Evolutionary conservation across 2,888 invertebrate genomes (phyloP).

Genomic region (Ormia ochracea): DNA sequence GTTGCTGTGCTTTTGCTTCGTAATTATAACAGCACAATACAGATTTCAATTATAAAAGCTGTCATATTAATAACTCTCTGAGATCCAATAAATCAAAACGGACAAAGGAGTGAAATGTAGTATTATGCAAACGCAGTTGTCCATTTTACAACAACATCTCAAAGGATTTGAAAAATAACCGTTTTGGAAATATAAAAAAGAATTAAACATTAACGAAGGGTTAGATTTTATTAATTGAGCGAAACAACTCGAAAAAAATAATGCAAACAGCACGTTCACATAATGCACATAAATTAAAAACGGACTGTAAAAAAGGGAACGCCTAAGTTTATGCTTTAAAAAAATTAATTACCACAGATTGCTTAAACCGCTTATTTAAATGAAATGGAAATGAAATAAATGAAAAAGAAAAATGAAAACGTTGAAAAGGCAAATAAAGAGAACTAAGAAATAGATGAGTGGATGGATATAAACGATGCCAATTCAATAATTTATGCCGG

Average conservation of each 20-base stretch:
- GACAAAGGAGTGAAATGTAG: constrained; percentile 30
- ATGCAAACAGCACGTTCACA: neutral
- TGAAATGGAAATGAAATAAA: constrained; percentile 20
- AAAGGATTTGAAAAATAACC: neutral
- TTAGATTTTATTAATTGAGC: constrained; percentile 36
- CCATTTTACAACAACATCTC: neutral
- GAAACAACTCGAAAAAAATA: constrained; percentile 1
- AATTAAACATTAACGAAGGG: constrained; percentile 7
- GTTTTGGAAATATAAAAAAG: neutral
- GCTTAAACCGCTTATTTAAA: constrained; percentile 53
- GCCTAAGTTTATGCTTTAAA: constrained; percentile 68
- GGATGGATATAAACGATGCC: constrained; percentile 63
- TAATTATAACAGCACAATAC: constrained; percentile 40
- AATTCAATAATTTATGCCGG: constrained; percentile 73
- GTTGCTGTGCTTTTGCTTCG: constrained; percentile 29
- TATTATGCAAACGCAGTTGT: neutral
- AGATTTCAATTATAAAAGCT: constrained; percentile 52
- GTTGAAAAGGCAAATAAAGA: neutral
- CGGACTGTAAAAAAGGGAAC: constrained; percentile 35
- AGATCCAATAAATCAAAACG: constrained; percentile 54
- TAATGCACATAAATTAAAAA: neutral
- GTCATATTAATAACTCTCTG: constrained; percentile 50
- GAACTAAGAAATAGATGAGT: constrained; percentile 1
- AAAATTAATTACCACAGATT: constrained; percentile 66
- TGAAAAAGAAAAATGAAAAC: neutral